phyloP scores from a whole-genome alignment of 1,140 invertebrate species.

The Akabosia matsudoensis region DNA sequence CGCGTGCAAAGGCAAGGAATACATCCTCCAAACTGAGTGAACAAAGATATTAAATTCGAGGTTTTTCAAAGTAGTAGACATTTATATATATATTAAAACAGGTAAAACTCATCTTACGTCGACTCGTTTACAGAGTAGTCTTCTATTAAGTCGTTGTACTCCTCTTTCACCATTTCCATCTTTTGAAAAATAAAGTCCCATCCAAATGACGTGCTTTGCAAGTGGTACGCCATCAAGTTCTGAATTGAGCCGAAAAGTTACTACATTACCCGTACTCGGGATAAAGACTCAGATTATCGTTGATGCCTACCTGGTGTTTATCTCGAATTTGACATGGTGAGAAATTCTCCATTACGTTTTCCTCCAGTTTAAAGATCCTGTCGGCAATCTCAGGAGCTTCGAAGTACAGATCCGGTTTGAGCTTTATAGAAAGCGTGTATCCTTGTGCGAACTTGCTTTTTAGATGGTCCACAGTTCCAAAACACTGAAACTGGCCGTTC shows the following conservation, averaged over 20 bases:
- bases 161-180: background rate
- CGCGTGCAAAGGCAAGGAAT: background rate
- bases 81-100: no score
- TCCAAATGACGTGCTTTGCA: background rate
- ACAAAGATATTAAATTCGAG: no score
- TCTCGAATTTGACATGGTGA: background rate
- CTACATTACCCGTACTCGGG: background rate
- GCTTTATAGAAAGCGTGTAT: constrained; percentile 54
- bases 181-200: background rate
- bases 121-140: background rate
- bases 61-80: no score
- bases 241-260: background rate
- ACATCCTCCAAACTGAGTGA: background rate
- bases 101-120: no score
- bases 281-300: background rate
- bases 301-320: background rate
- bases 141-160: background rate
- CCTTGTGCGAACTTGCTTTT: constrained; percentile 61
- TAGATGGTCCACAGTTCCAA: constrained; percentile 58
- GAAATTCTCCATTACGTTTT: background rate
- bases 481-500: constrained; percentile 66
- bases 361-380: background rate
- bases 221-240: background rate
- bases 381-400: background rate
- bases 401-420: background rate